phyloP scores from a whole-genome alignment of 2,888 invertebrate species.

The Brachylomia viminalis region DNA sequence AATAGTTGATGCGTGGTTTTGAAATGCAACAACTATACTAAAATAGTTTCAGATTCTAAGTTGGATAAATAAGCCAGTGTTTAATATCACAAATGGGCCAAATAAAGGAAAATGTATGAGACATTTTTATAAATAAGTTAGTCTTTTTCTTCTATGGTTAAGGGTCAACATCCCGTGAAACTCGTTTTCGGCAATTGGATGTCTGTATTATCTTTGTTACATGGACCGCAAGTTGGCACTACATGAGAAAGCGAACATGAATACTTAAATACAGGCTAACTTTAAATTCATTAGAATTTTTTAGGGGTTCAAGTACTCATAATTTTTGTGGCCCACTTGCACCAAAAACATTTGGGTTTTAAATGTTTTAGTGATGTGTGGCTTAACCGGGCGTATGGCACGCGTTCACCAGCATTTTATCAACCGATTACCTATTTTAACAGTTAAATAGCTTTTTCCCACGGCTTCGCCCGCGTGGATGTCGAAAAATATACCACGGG shows the following conservation, averaged over 20 bases:
- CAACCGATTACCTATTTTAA: not conserved
- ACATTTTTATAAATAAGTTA: slow-evolving; percentile 21
- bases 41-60: not conserved
- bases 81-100: not conserved
- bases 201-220: slow-evolving; percentile 3
- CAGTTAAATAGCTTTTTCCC: too few relatives aligned
- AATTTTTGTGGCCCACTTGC: not conserved
- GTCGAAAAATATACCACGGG: too few relatives aligned
- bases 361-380: not conserved
- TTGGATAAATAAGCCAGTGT: not conserved
- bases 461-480: too few relatives aligned
- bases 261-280: not conserved
- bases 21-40: slow-evolving; percentile 1
- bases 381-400: too few relatives aligned
- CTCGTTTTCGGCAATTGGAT: not conserved
- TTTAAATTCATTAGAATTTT: slow-evolving; percentile 7
- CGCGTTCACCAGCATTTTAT: not conserved
- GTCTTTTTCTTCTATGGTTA: not conserved
- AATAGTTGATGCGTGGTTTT: not conserved
- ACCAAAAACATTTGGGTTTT: not conserved
- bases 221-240: slow-evolving; percentile 1
- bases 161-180: not conserved
- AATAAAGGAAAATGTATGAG: not conserved
- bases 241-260: slow-evolving; percentile 12
- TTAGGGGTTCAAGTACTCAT: not conserved